phyloP scores from a whole-genome alignment of 2,113 vertebrate species.

The Paratilapia polleni region DNA sequence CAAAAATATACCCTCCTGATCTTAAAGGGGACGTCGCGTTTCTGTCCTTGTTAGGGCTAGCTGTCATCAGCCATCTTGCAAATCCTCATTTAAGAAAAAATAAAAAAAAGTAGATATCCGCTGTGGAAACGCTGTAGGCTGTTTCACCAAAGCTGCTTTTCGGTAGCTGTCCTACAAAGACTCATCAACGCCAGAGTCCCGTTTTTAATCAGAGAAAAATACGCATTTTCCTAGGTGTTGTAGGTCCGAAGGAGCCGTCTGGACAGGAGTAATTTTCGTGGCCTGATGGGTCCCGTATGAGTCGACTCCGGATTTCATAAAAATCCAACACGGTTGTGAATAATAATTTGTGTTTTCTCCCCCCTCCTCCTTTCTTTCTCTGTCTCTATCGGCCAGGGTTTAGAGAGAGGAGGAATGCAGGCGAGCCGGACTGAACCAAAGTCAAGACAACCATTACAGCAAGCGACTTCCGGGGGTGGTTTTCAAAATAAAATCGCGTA shows the following conservation, averaged over 20 bases:
- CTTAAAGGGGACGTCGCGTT: conserved; percentile 82
- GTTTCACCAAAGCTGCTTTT: conserved; percentile 52
- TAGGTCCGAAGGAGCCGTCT: conserved; percentile 40
- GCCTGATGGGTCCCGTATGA: conserved; percentile 41
- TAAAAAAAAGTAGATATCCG: conserved; percentile 66
- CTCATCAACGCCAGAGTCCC: conserved; percentile 26
- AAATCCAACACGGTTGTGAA: conserved; percentile 71
- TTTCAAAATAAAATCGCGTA: conserved; percentile 60
- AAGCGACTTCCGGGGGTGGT: background rate
- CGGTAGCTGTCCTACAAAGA: conserved; percentile 49
- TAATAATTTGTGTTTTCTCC: conserved; percentile 70
- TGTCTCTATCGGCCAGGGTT: conserved; percentile 73
- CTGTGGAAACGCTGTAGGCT: conserved; percentile 38
- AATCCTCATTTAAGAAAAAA: conserved; percentile 71
- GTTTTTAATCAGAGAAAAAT: conserved; percentile 15
- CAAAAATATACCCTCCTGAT: conserved; percentile 74
- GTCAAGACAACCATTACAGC: fast-evolving
- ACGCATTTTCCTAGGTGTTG: conserved; percentile 24
- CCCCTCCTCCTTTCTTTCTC: conserved; percentile 59
- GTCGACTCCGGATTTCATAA: conserved; percentile 50
- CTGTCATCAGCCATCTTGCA: conserved; percentile 87
- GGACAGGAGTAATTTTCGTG: conserved; percentile 35
- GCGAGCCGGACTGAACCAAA: conserved; percentile 61
- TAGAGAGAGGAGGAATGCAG: conserved; percentile 82
- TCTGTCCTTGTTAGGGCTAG: conserved; percentile 78